A percentile compares a stretch with the other conserved stretches of the same genome.
These are phyloP conservation scores for Rhynchomys soricoides DNA, from an alignment of 2,113 vertebrate genomes.

Conservation along the genomic window DNA sequence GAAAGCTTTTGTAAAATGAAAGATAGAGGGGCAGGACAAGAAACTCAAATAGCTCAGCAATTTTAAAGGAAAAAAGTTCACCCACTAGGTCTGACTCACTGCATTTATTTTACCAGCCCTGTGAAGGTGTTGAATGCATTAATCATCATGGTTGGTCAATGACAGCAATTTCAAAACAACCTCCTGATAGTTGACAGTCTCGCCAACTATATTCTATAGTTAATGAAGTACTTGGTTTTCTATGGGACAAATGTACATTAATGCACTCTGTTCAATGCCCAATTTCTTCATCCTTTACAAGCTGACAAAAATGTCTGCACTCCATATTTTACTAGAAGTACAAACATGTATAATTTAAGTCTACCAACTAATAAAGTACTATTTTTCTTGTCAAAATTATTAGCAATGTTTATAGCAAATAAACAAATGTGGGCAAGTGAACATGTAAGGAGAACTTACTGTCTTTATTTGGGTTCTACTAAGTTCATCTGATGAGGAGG, in stretches of 20 bases:
- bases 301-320: background rate
- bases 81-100: conserved; percentile 34
- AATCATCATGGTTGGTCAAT: conserved; percentile 38
- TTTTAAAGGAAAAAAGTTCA: conserved; percentile 12
- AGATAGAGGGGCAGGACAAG: background rate
- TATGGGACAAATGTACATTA: background rate
- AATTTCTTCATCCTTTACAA: background rate
- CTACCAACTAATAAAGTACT: background rate
- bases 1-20: background rate
- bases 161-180: conserved; percentile 58
- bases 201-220: conserved; percentile 47
- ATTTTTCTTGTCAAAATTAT: conserved; percentile 23
- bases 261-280: background rate
- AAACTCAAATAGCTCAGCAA: background rate
- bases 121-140: conserved; percentile 58
- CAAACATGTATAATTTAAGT: background rate
- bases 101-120: conserved; percentile 21
- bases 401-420: background rate
- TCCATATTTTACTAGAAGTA: background rate
- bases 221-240: conserved; percentile 53
- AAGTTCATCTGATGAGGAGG: background rate
- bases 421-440: background rate
- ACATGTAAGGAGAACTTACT: background rate
- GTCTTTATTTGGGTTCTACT: background rate
- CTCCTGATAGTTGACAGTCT: conserved; percentile 31